Evolutionary conservation across 2,888 invertebrate species (phyloP).

Genomic region (Octodonta nipae): DNA sequence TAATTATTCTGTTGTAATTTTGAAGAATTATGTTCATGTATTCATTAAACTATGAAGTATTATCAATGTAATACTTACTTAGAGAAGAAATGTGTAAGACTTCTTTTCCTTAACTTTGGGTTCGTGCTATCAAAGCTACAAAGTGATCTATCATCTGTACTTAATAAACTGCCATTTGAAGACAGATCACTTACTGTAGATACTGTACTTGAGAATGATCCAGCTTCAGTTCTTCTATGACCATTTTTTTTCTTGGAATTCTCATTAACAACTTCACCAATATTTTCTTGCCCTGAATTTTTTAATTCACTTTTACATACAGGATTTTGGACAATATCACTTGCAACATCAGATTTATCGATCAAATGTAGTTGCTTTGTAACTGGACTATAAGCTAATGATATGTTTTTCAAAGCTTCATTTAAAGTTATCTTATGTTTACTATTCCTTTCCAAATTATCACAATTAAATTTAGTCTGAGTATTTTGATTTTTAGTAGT

Average conservation of each 20-base stretch:
- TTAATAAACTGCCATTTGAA: slow-evolving; percentile 42
- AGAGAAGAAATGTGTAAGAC: slow-evolving; percentile 48
- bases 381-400: slow-evolving; percentile 59
- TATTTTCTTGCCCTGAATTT: slow-evolving; percentile 8
- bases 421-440: slow-evolving; percentile 45
- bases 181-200: slow-evolving; percentile 61
- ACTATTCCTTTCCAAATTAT: slow-evolving; percentile 27
- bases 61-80: slow-evolving; percentile 34
- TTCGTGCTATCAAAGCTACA: slow-evolving; percentile 22
- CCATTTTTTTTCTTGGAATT: slow-evolving; percentile 21
- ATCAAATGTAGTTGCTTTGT: slow-evolving; percentile 59
- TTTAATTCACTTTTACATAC: slow-evolving; percentile 4
- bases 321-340: neutral
- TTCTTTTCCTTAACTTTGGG: slow-evolving; percentile 46
- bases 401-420: slow-evolving; percentile 59
- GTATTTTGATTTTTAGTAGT: slow-evolving; percentile 17
- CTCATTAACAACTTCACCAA: slow-evolving; percentile 6
- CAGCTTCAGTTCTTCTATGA: slow-evolving; percentile 45
- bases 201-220: slow-evolving; percentile 54
- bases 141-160: slow-evolving; percentile 28
- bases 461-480: slow-evolving; percentile 16
- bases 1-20: neutral
- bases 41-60: neutral
- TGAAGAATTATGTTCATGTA: neutral
- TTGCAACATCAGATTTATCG: slow-evolving; percentile 28